Evolutionary conservation across 2,888 invertebrate genomes (phyloP), one percentile per base, ranked within the genome.

Genomic region (Cosmopolites sordidus): DNA sequence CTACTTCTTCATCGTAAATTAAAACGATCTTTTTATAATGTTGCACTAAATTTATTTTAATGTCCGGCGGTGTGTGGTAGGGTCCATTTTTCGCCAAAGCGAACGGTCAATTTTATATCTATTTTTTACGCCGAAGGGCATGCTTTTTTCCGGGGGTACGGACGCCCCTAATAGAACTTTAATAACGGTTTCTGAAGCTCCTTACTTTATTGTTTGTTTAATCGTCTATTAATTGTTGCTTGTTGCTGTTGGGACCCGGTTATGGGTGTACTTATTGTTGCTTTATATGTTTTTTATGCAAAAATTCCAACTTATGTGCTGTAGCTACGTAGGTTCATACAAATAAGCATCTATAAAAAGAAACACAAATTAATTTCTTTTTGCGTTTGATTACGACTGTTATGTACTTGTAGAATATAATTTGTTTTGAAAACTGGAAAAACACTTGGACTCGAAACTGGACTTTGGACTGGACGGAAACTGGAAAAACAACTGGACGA

Each of bases 11-110:
- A 71, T 41, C 42, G 65, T 67, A 69, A 68, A 69, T 69, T 67
- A 67, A 68, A 68, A 66, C 64, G 66, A 66, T 64, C 65, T 62
- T 66, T 65, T 68, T 66, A 68, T 68, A 66, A 68, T 67, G 67
- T 68, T 67, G 63, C 60, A 67, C 61, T 67, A 65, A 67, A 67
- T 67, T 66, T 67, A 67, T 66, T 67, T 64, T 62, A 64, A 66
- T 66, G 50, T 16, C 33, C n/a, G 40, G n/a, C n/a, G n/a, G 37
- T n/a, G n/a, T n/a, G n/a, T n/a, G 37, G 49, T 63, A 62, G 61
- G 68, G 68, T 63, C 62, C 58, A 61, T 62, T 66, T 62, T 64
- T 60, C 57, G 51, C 22, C 58, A 61, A 60, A 54, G 51, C 51
- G 57, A 64, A 64, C 65, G 63, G 63, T 64, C 59, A 63, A 64